These are phyloP conservation scores for Engystomops pustulosus DNA, from an alignment of 2,113 vertebrate genomes.

Conservation along the genomic window DNA sequence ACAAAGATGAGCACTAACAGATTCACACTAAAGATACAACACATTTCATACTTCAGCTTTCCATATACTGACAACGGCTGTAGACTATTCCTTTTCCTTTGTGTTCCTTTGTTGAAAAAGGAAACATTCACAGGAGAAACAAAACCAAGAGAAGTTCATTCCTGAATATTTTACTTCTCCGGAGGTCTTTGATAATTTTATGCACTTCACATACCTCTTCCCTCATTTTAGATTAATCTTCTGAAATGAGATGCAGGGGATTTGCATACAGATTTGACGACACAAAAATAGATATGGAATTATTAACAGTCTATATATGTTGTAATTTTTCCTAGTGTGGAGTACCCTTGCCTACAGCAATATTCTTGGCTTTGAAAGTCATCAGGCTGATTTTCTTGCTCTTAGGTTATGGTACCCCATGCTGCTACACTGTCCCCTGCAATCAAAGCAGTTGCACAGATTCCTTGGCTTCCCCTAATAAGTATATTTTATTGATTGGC, in stretches of 20 bases:
- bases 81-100: too few relatives aligned
- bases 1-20: background rate
- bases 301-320: constrained; percentile 86
- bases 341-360: constrained; percentile 85
- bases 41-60: background rate
- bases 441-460: constrained; percentile 81
- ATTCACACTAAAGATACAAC: too few relatives aligned
- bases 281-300: constrained; percentile 86
- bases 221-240: constrained; percentile 80
- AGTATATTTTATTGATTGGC: constrained; percentile 85
- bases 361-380: constrained; percentile 85
- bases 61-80: background rate
- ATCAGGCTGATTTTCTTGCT: constrained; percentile 87
- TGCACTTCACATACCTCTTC: constrained; percentile 74
- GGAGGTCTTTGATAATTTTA: constrained; percentile 71
- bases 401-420: constrained; percentile 83
- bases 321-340: constrained; percentile 83
- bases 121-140: background rate
- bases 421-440: constrained; percentile 83
- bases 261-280: constrained; percentile 90
- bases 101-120: background rate
- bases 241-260: constrained; percentile 84
- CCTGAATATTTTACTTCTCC: constrained; percentile 59
- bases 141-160: constrained; percentile 55
- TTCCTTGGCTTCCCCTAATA: constrained; percentile 77